Conservation (phyloP, 2,888 invertebrate species). For the Diploptera punctata region DNA sequence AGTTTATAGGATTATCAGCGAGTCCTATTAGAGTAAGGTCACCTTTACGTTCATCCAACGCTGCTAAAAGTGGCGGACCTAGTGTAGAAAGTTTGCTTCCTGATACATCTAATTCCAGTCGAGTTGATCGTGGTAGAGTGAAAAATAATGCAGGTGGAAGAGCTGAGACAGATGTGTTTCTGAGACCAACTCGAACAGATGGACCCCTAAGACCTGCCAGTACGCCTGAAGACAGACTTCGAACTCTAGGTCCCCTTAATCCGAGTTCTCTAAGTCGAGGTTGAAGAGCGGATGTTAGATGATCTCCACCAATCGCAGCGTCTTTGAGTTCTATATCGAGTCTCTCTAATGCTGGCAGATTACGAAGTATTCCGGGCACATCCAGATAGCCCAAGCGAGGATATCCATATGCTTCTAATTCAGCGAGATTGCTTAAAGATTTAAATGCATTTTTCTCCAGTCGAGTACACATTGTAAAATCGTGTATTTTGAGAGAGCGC, state of each 20-base stretch:
- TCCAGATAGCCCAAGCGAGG: slow-evolving; percentile 85
- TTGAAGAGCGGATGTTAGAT: slow-evolving; percentile 78
- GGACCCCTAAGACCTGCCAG: slow-evolving; percentile 81
- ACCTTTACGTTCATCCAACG: slow-evolving; percentile 81
- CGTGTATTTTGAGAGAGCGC: slow-evolving; percentile 64
- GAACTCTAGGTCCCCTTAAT: slow-evolving; percentile 75
- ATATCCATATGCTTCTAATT: slow-evolving; percentile 74
- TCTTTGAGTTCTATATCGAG: slow-evolving; percentile 90
- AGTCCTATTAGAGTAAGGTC: slow-evolving; percentile 77
- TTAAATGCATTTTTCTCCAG: slow-evolving; percentile 85
- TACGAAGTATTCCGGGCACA: slow-evolving; percentile 81
- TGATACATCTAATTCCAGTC: slow-evolving; percentile 76
- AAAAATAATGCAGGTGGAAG: slow-evolving; percentile 85
- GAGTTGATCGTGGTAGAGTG: slow-evolving; percentile 86
- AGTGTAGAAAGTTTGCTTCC: slow-evolving; percentile 80
- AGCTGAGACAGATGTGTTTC: slow-evolving; percentile 79
- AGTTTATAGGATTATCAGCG: slow-evolving; percentile 79
- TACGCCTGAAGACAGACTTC: slow-evolving; percentile 81
- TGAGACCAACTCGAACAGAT: slow-evolving; percentile 72
- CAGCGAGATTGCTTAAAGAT: slow-evolving; percentile 71
- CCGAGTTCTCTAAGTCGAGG: slow-evolving; percentile 78
- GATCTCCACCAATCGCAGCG: slow-evolving; percentile 78
- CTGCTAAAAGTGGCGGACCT: slow-evolving; percentile 77
- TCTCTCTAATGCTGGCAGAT: slow-evolving; percentile 73
- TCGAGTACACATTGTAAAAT: slow-evolving; percentile 72